Percentiles rank a stretch among this genome's conserved stretches.
These are phyloP conservation scores for Lasius fuliginosus DNA, from an alignment of 2,888 invertebrate genomes.

Conservation along the genomic window DNA sequence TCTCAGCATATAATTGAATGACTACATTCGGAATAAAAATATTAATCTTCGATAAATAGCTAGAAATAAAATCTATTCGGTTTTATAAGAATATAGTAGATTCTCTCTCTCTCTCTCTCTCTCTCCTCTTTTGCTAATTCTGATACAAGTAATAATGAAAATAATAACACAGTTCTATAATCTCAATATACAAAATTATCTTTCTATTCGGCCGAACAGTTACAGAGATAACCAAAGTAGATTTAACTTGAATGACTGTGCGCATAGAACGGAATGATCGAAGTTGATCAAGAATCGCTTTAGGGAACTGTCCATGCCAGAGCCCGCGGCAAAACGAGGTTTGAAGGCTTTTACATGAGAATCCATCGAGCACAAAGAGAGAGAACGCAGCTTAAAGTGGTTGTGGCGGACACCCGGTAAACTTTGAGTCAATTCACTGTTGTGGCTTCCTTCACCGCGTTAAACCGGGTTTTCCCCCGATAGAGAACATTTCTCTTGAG, in stretches of 20 bases:
- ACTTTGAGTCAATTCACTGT: conserved; percentile 77
- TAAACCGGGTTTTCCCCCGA: conserved; percentile 54
- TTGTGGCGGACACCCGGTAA: conserved; percentile 75
- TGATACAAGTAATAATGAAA: neutral
- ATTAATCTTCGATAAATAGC: neutral
- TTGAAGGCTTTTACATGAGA: conserved; percentile 58
- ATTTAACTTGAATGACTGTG: conserved; percentile 40
- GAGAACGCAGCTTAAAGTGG: conserved; percentile 61
- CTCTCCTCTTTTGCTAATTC: neutral
- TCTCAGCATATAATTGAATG: neutral
- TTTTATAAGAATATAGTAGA: neutral
- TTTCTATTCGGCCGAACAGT: conserved; percentile 10
- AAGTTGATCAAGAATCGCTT: conserved; percentile 67
- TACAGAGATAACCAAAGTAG: conserved; percentile 36
- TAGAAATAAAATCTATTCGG: neutral
- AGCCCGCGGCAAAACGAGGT: conserved; percentile 47
- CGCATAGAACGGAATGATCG: conserved; percentile 45
- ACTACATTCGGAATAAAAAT: neutral
- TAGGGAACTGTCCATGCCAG: conserved; percentile 62
- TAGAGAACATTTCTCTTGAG: conserved; percentile 62
- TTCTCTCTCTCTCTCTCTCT: too few species aligned
- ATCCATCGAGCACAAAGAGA: conserved; percentile 45
- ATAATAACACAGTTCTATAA: neutral
- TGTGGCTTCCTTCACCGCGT: conserved; percentile 76
- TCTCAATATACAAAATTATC: neutral